These are phyloP conservation scores for Parelbella ahira DNA, from an alignment of 2,888 invertebrate species.

Conservation along the genomic window DNA sequence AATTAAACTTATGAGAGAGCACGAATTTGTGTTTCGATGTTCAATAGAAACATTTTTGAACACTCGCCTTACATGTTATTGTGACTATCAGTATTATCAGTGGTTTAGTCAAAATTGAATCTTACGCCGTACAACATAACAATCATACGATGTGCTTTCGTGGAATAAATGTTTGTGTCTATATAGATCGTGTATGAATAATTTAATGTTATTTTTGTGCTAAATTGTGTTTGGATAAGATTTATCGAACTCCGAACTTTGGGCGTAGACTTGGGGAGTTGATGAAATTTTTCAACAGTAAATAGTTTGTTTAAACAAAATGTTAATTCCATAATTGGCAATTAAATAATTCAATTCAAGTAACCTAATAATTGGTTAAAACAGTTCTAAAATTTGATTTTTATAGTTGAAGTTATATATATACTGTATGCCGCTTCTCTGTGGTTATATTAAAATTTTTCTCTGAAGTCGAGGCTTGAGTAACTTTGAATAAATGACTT, in stretches of 20 bases:
- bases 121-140: not conserved
- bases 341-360: too few species aligned
- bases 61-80: constrained; percentile 26
- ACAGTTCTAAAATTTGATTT: too few species aligned
- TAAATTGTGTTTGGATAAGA: constrained; percentile 16
- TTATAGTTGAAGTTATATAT: too few species aligned
- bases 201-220: constrained; percentile 20
- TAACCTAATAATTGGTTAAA: too few species aligned
- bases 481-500: too few species aligned
- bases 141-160: not conserved
- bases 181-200: not conserved
- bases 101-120: constrained; percentile 4
- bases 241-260: constrained; percentile 14
- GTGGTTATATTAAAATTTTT: too few species aligned
- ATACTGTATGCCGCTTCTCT: too few species aligned
- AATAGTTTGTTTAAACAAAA: too few species aligned
- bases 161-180: not conserved
- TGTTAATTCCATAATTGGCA: too few species aligned
- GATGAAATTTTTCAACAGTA: constrained; percentile 6
- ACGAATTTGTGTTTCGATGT: constrained; percentile 44
- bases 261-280: constrained; percentile 12
- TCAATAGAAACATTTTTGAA: constrained; percentile 31
- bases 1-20: constrained; percentile 73
- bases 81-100: constrained; percentile 1
- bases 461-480: too few species aligned